phyloP scores from a whole-genome alignment of 1,140 invertebrate species.

The Ips nitidus region DNA sequence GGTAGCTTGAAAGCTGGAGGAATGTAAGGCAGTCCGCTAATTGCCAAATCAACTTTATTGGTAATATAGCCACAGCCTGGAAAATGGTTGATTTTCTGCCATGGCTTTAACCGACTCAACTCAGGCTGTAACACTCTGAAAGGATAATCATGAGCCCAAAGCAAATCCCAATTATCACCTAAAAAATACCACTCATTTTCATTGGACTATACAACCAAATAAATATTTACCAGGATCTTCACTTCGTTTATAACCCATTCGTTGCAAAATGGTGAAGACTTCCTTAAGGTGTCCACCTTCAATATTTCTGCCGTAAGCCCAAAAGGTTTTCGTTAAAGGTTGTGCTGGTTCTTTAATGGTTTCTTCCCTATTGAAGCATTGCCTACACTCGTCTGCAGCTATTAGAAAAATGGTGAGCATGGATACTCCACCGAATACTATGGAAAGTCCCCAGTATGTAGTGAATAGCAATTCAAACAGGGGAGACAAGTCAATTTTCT shows the following conservation, averaged over 20 bases:
- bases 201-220: too few species aligned
- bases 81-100: slow-evolving; percentile 92
- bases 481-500: background rate
- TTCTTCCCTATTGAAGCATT: slow-evolving; percentile 35
- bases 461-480: slow-evolving; percentile 12
- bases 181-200: background rate
- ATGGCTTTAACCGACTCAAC: slow-evolving; percentile 64
- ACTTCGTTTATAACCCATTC: slow-evolving; percentile 69
- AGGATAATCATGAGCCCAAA: slow-evolving; percentile 95
- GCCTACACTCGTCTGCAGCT: slow-evolving; percentile 43
- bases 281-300: slow-evolving; percentile 74
- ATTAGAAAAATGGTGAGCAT: slow-evolving; percentile 41
- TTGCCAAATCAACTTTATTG: slow-evolving; percentile 91
- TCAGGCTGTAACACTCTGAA: slow-evolving; percentile 66
- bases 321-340: slow-evolving; percentile 48
- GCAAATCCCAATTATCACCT: slow-evolving; percentile 74
- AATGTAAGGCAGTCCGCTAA: slow-evolving; percentile 72
- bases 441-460: slow-evolving; percentile 27
- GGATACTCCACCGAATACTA: slow-evolving; percentile 37
- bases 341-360: background rate
- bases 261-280: slow-evolving; percentile 71
- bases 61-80: slow-evolving; percentile 94
- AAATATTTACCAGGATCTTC: slow-evolving; percentile 49
- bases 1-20: slow-evolving; percentile 89
- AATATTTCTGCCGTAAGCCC: slow-evolving; percentile 58